These are phyloP conservation scores for Tetramorium alpestre DNA, from an alignment of 1,140 invertebrate species.

Conservation along the genomic window DNA sequence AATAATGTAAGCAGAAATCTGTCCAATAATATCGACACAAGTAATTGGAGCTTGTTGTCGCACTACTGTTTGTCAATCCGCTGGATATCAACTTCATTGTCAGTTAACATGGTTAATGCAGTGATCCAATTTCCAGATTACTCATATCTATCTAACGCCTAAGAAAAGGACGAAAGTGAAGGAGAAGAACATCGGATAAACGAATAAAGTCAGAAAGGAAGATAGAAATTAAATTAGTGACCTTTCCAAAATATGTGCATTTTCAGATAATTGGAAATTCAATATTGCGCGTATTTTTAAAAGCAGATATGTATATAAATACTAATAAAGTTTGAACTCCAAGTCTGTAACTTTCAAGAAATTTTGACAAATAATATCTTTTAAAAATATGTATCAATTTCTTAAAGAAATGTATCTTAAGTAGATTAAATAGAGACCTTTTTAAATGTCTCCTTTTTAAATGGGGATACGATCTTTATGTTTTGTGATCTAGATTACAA, in stretches of 20 bases:
- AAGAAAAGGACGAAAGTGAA: neutral
- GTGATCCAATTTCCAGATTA: conserved; percentile 18
- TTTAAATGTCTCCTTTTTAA: neutral
- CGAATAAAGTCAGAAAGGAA: neutral
- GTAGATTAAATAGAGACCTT: neutral
- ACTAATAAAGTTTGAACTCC: neutral
- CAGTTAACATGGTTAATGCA: conserved; percentile 33
- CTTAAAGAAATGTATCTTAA: neutral
- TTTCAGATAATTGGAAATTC: neutral
- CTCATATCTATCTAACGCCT: neutral
- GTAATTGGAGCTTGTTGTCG: conserved; percentile 18
- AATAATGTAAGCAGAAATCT: conserved; percentile 31
- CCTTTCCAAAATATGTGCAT: neutral
- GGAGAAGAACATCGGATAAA: neutral
- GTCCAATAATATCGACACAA: conserved; percentile 23
- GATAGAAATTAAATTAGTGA: neutral
- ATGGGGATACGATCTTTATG: neutral
- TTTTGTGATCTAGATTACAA: too few species aligned
- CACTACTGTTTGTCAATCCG: conserved; percentile 20
- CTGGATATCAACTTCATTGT: conserved; percentile 33
- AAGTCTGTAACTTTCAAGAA: neutral
- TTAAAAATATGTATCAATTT: neutral
- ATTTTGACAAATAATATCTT: too few species aligned
- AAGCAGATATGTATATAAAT: neutral
- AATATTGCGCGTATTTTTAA: neutral